Percentiles rank a stretch among this genome's conserved stretches.
Evolutionary conservation across 92 coral and sea anemone species (phyloP).

Genomic region (Epizoanthus rinbou): DNA sequence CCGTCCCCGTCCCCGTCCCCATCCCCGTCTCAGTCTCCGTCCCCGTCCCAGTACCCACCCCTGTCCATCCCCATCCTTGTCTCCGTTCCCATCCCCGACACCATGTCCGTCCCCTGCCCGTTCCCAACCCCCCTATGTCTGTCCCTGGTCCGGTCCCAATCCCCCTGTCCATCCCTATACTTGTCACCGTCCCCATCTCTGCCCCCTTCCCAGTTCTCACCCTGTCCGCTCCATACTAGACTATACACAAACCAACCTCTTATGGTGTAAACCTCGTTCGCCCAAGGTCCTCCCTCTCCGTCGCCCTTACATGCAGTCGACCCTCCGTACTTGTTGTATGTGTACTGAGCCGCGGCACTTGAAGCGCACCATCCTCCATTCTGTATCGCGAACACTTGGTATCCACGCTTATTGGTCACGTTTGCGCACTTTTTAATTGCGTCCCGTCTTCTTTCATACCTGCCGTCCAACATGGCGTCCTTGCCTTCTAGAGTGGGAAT

Average conservation of each 20-base stretch:
- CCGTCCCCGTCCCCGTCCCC: too few species aligned
- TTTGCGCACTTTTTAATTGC: conserved; percentile 37
- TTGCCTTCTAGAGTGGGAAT: conserved; percentile 47
- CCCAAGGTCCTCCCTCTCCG: conserved; percentile 53
- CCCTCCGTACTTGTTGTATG: conserved; percentile 42
- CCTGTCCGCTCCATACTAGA: too few species aligned
- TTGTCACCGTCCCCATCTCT: too few species aligned
- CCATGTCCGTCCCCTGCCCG: too few species aligned
- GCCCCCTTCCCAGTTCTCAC: too few species aligned
- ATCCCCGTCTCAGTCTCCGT: too few species aligned
- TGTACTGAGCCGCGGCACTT: conserved; percentile 19
- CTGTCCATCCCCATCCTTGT: too few species aligned
- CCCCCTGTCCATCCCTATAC: too few species aligned
- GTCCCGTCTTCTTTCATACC: conserved; percentile 3
- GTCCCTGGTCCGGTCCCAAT: too few species aligned
- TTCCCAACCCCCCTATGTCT: too few species aligned
- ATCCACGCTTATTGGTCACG: conserved; percentile 32
- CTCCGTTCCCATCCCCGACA: too few species aligned
- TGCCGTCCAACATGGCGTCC: conserved; percentile 39
- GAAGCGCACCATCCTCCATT: conserved; percentile 51
- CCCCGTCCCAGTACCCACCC: too few species aligned
- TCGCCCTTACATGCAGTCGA: conserved; percentile 22
- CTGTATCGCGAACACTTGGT: conserved; percentile 46
- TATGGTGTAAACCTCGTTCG: conserved; percentile 41
- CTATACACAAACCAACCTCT: conserved; percentile 7